Base-by-base conservation (phyloP, 2,797 vertebrate species). In the Decapterus maruadsi region DNA sequence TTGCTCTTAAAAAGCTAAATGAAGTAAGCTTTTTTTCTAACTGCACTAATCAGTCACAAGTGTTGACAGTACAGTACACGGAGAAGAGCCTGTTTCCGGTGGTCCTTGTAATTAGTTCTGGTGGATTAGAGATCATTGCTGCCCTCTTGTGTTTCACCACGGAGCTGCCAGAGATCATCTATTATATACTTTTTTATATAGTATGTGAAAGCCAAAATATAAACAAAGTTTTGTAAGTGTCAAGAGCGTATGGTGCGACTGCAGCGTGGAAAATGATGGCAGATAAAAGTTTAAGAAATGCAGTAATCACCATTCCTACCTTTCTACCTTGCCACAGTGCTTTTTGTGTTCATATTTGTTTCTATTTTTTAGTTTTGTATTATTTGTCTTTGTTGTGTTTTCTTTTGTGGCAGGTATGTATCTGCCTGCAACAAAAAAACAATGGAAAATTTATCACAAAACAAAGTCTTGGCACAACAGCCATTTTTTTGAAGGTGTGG, bases 131-230 rank as follows among this genome's bases (percentile, higher is more conserved):
- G 89, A 92, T 73, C 80, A 86, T 68, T 93, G 92, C 91, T 94
- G 92, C 90, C 93, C 89, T 91, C 94, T 91, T 63, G 90, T 93
- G 94, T 75, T 77, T 4, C 8, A 65, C 1, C 1, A 62, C 34
- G 4, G 68, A 54, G 29, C 56, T 36, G 4, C 5, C 48, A 63
- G 12, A 31, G 1, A 56, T 34, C 42, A 45, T 50, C 19, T 51
- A 73, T 51, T 22, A 46, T 12, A 12, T 6, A 38, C 7, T 26
- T 20, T 53, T 54, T 51, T 26, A 75, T 55, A 57, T 22, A 67
- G 20, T 14, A 20, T 60, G 14, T 56, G 7, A 55, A 2, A 46
- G 9, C 10, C 16, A 68, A 46, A 67, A 51, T 26, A 57, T 40
- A 61, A 50, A 64, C n/a, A 53, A 45, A 36, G 34, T 36, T 7